Percentiles rank a stretch among this genome's conserved stretches.
Conservation (phyloP, 2,888 invertebrate genomes). For the Spilarctia lutea region DNA sequence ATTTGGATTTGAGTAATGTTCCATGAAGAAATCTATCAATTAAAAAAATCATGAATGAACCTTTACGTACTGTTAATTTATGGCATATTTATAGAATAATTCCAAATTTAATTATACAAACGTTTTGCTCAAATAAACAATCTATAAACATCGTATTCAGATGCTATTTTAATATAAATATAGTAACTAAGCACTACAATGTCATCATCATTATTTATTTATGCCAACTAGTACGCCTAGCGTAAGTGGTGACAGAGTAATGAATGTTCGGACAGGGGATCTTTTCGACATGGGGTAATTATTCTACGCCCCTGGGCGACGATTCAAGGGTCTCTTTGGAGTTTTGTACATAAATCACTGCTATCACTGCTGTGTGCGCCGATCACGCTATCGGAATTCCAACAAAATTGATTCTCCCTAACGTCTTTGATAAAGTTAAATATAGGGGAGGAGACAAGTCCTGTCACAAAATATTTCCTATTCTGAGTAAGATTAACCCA, state of each 20-base stretch:
- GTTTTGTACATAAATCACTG: constrained; percentile 72
- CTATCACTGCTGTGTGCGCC: constrained; percentile 64
- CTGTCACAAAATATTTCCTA: constrained; percentile 3
- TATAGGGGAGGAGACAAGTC: constrained; percentile 20
- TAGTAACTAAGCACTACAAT: constrained; percentile 34
- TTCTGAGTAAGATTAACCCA: too few species aligned
- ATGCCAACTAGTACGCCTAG: constrained; percentile 39
- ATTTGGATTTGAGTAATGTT: not conserved
- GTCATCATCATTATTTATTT: constrained; percentile 32
- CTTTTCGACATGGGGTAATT: constrained; percentile 64
- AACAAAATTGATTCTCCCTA: constrained; percentile 47
- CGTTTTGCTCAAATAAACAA: too few species aligned
- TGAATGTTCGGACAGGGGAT: constrained; percentile 62
- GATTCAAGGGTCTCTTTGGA: constrained; percentile 58
- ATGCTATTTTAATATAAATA: constrained; percentile 25
- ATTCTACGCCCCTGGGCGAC: constrained; percentile 69
- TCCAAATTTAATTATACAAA: too few species aligned
- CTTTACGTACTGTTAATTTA: too few species aligned
- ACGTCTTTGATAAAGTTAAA: constrained; percentile 36
- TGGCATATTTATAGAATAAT: too few species aligned
- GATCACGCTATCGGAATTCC: constrained; percentile 59
- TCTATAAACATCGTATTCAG: not conserved
- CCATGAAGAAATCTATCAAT: too few species aligned
- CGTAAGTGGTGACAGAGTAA: constrained; percentile 68
- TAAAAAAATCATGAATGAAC: too few species aligned